Percentiles rank a stretch among this genome's conserved stretches.
Evolutionary conservation across 2,797 vertebrate genomes (phyloP).

Genomic region (Lacerta agilis): DNA sequence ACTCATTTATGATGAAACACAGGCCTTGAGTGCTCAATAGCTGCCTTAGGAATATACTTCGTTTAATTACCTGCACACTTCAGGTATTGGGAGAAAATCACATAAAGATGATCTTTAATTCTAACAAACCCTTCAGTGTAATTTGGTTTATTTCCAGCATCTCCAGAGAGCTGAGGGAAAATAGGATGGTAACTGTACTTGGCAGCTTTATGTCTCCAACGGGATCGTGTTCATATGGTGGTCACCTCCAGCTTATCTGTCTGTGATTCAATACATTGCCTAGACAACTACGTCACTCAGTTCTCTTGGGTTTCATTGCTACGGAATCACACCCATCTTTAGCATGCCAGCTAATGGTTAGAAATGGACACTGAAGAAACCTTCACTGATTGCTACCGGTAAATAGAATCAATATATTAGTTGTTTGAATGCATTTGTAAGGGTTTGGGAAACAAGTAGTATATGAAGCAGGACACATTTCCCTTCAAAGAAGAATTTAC

Average conservation of each 20-base stretch:
- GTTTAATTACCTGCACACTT: constrained; percentile 46
- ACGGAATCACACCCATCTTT: neutral
- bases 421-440: neutral
- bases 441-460: neutral
- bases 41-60: constrained; percentile 33
- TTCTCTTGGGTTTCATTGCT: neutral
- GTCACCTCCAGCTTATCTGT: neutral
- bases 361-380: neutral
- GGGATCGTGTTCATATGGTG: too few species aligned
- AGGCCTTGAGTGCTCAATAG: constrained; percentile 50
- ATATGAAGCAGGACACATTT: neutral
- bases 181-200: neutral
- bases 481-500: neutral
- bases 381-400: neutral
- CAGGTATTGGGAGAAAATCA: constrained; percentile 10
- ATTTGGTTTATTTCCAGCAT: constrained; percentile 30
- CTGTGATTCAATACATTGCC: neutral
- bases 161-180: constrained; percentile 29
- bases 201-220: neutral
- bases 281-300: neutral
- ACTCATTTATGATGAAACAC: constrained; percentile 32
- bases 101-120: constrained; percentile 3
- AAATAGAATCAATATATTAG: neutral
- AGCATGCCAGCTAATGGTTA: neutral
- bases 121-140: constrained; percentile 16